Base-by-base conservation (phyloP, 2,113 vertebrate species). In the Naja naja region DNA sequence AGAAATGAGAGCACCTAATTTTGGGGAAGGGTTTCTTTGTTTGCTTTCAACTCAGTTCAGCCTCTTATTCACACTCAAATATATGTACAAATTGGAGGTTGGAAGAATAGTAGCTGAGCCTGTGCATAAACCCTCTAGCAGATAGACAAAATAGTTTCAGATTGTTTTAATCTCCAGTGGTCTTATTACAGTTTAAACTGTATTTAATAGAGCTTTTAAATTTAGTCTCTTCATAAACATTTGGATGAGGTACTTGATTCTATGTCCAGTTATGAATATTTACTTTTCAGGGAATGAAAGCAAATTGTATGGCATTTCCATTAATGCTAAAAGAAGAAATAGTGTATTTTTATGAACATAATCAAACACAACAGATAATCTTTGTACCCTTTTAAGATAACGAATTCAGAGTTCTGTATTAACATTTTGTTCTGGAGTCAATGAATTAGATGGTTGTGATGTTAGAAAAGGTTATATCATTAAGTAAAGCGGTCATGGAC, bases 1-100 rank as follows among this genome's bases (percentile, higher is more conserved):
- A 91, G 74, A 91, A 74, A 52, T 85, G 90, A 91, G 90, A 87
- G 90, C 54, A 20, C 53, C 90, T 34, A 39, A 54, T 27, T 86
- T 86, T n/a, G 34, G 8, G 43, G 23, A 54, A 39, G 74, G 4
- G 25, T 81, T 91, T 74, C 20, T 55, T 91, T 86, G 74, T 55
- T 91, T 54, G 56, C 85, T 87, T 87, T 91, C 39, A 49, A 27
- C 85, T 91, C 90, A n/a, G 39, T 58, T 91, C 43, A 47, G 45
- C 30, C 85, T 87, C 85, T 20, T 22, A 52, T 87, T 91, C 45
- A 34, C 30, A 45, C 43, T 43, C n/a, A 20, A 86, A 55, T 2
- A 27, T 25, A 39, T 47, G 18, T 49, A 25, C 34, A 34, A 85
- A 6, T 58, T 34, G 81, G 90, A 91, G 90, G 55, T 64, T 87